Conservation (phyloP, 1,140 invertebrate species). For the Drosophila erecta region DNA sequence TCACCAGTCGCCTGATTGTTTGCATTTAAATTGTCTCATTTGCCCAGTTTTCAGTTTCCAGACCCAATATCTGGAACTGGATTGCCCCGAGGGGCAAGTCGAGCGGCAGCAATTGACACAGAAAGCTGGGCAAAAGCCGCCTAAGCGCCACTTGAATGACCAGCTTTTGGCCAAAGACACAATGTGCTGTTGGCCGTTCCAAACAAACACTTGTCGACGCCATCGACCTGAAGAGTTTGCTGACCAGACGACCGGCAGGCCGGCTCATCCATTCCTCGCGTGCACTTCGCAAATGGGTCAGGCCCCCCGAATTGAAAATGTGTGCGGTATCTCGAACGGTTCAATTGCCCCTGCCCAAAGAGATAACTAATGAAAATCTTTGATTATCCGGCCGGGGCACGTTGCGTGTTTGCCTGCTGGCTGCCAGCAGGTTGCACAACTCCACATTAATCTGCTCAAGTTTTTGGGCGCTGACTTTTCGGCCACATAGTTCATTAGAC, state of each 20-base stretch:
- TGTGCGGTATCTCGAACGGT: conserved; percentile 39
- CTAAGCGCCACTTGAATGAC: conserved; percentile 79
- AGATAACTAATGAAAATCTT: conserved; percentile 68
- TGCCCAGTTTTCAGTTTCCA: conserved; percentile 42
- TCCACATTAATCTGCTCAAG: conserved; percentile 56
- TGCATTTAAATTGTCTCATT: conserved; percentile 79
- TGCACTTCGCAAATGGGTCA: conserved; percentile 76
- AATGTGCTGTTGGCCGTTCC: conserved; percentile 31
- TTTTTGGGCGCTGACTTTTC: conserved; percentile 34
- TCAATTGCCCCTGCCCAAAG: conserved; percentile 51
- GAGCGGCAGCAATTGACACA: conserved; percentile 73
- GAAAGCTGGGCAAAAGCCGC: conserved; percentile 68
- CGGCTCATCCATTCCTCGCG: conserved; percentile 57
- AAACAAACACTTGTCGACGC: conserved; percentile 73
- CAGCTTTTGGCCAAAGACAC: conserved; percentile 37
- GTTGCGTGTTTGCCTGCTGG: conserved; percentile 56
- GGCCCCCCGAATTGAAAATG: conserved; percentile 25
- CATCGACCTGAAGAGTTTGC: conserved; percentile 60
- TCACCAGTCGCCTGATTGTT: conserved; percentile 44
- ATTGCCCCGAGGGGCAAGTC: conserved; percentile 39
- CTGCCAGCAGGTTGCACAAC: conserved; percentile 60
- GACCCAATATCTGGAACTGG: conserved; percentile 1
- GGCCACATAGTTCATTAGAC: conserved; percentile 36
- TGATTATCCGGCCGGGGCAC: conserved; percentile 63
- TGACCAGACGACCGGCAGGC: not conserved